These are phyloP conservation scores for Dermolepida albohirtum DNA, from an alignment of 2,888 invertebrate species.

Conservation along the genomic window DNA sequence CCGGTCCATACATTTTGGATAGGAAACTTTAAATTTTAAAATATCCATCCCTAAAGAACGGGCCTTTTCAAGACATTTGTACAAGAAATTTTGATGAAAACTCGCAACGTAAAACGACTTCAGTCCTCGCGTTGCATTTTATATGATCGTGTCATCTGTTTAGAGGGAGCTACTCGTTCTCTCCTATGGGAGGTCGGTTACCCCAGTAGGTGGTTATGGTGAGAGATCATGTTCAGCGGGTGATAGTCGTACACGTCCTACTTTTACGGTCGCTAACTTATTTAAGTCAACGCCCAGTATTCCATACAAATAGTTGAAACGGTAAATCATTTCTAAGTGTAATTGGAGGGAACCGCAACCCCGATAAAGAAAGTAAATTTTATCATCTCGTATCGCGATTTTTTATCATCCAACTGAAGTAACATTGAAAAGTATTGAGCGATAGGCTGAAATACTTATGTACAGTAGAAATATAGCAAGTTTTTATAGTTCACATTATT, in stretches of 20 bases:
- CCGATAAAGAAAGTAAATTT: not conserved
- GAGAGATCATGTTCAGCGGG: not conserved
- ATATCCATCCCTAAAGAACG: not conserved
- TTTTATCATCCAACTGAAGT: no score
- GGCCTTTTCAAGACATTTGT: not conserved
- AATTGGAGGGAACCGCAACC: constrained; percentile 45
- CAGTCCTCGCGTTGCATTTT: constrained; percentile 49
- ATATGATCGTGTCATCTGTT: constrained; percentile 45
- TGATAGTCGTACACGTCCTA: constrained; percentile 19
- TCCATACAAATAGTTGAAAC: constrained; percentile 30
- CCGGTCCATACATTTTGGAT: not conserved
- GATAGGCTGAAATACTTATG: no score
- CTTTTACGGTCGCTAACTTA: constrained; percentile 38
- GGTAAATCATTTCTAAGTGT: constrained; percentile 56
- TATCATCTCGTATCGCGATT: no score
- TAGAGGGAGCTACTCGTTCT: constrained; percentile 36
- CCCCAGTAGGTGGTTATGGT: not conserved
- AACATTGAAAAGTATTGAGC: no score
- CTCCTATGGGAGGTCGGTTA: not conserved
- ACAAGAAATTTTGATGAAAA: constrained; percentile 54
- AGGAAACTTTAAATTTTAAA: constrained; percentile 1
- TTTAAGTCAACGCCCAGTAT: constrained; percentile 33
- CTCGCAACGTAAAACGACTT: constrained; percentile 43
- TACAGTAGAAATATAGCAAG: no score
- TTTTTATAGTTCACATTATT: no score